Percentiles rank a stretch among this genome's conserved stretches.
These are phyloP conservation scores for Babyrousa celebensis DNA, from an alignment of 2,797 vertebrate genomes.

Conservation along the genomic window DNA sequence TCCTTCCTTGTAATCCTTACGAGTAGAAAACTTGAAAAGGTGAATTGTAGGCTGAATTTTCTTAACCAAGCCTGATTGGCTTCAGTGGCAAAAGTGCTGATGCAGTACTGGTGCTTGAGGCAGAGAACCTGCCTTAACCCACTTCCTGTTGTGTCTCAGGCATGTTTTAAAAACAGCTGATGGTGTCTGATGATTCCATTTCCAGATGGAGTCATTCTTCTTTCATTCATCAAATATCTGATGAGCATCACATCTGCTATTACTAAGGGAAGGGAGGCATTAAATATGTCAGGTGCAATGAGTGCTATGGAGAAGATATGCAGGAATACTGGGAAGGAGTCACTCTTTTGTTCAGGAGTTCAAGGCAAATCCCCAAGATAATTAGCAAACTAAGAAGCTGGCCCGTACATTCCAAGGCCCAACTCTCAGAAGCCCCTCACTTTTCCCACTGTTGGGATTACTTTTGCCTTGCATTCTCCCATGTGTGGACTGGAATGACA, in stretches of 20 bases:
- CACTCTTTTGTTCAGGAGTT: background rate
- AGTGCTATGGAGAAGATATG: background rate
- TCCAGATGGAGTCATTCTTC: background rate
- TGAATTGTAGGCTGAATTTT: conserved; percentile 23
- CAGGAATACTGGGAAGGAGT: background rate
- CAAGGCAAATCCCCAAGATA: conserved; percentile 9
- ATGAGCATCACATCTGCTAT: background rate
- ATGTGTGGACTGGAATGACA: background rate
- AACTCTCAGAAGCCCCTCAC: background rate
- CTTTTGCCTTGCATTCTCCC: background rate
- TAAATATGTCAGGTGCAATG: background rate
- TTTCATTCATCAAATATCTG: conserved; percentile 1
- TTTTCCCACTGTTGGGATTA: background rate
- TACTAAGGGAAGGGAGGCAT: conserved; percentile 7
- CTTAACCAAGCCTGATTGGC: conserved; percentile 2
- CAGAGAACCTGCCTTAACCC: background rate
- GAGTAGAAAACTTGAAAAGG: background rate
- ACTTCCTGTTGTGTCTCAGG: background rate
- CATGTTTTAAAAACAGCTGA: conserved; percentile 5
- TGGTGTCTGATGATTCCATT: background rate
- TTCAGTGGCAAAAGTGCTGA: conserved; percentile 1
- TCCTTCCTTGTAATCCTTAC: background rate
- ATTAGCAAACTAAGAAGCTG: background rate
- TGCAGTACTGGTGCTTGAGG: background rate
- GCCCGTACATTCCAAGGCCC: background rate